These are phyloP conservation scores for Phenganax marumi DNA, from an alignment of 92 coral and sea anemone genomes.

Conservation along the genomic window DNA sequence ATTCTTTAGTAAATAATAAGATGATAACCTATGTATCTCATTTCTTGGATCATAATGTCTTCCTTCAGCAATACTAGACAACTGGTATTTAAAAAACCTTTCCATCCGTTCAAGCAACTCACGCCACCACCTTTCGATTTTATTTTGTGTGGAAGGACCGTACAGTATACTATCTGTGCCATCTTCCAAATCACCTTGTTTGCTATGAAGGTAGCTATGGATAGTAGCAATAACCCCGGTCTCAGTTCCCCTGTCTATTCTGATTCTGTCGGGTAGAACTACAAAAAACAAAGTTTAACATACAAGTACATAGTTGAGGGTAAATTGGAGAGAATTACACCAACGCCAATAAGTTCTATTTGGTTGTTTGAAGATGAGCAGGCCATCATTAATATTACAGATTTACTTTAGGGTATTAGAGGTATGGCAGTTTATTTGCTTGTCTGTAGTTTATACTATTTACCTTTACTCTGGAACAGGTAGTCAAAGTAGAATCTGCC, in stretches of 20 bases:
- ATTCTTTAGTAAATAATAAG: not conserved
- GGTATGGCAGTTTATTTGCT: too few relatives aligned
- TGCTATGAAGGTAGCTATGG: not conserved
- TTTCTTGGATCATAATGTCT: slow-evolving; percentile 35
- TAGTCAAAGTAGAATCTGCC: slow-evolving; percentile 67
- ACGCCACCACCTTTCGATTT: slow-evolving; percentile 61
- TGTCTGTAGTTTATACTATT: too few relatives aligned
- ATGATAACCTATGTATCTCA: slow-evolving; percentile 21
- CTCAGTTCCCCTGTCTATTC: not conserved
- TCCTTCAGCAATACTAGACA: slow-evolving; percentile 20
- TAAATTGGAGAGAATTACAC: slow-evolving; percentile 15
- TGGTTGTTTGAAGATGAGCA: too few relatives aligned
- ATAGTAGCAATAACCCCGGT: slow-evolving; percentile 14
- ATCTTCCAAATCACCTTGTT: slow-evolving; percentile 56
- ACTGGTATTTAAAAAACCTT: slow-evolving; percentile 21
- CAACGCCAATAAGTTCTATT: too few relatives aligned
- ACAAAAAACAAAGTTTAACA: slow-evolving; percentile 20
- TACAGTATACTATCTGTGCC: slow-evolving; percentile 54
- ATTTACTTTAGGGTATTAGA: too few relatives aligned
- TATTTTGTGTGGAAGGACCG: slow-evolving; percentile 62
- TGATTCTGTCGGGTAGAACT: slow-evolving; percentile 51
- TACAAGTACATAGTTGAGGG: not conserved
- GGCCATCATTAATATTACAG: too few relatives aligned
- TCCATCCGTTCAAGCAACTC: slow-evolving; percentile 51
- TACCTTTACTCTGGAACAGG: too few relatives aligned